These are phyloP conservation scores for Aurelia coerulea DNA, from an alignment of 30 jellyfish, hydroid and myxozoan genomes.

Conservation along the genomic window DNA sequence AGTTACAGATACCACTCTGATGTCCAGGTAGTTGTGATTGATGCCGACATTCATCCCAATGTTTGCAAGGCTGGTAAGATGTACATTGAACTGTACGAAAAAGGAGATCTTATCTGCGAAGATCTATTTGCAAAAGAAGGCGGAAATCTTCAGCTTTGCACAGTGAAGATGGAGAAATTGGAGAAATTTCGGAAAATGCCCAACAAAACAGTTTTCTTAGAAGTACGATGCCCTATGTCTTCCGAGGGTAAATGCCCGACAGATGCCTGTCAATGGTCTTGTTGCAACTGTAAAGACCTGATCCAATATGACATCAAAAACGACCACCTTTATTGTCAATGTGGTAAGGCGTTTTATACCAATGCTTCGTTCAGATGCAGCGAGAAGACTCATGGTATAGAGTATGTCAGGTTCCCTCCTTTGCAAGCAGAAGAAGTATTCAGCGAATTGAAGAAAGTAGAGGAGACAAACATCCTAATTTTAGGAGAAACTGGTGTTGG, in stretches of 20 bases:
- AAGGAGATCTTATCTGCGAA: slow-evolving; percentile 48
- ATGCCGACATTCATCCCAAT: slow-evolving; percentile 24
- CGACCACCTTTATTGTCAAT: slow-evolving; percentile 33
- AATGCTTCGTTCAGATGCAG: slow-evolving; percentile 51
- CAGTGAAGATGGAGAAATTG: slow-evolving; percentile 4
- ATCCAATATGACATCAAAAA: slow-evolving; percentile 45
- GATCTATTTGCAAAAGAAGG: slow-evolving; percentile 62
- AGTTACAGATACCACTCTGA: slow-evolving; percentile 1
- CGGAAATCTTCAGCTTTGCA: slow-evolving; percentile 13
- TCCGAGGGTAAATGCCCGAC: slow-evolving; percentile 29
- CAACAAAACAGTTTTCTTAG: slow-evolving; percentile 34
- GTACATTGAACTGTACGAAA: slow-evolving; percentile 45
- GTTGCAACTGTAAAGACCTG: slow-evolving; percentile 42
- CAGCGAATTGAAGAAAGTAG: slow-evolving; percentile 14
- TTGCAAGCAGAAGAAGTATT: slow-evolving; percentile 1
- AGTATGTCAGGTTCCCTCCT: not conserved
- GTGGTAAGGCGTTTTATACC: slow-evolving; percentile 31
- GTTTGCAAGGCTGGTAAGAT: not conserved
- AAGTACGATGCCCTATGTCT: slow-evolving; percentile 62
- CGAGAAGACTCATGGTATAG: slow-evolving; percentile 44
- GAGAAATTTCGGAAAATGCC: slow-evolving; percentile 22
- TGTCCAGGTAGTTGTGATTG: slow-evolving; percentile 21
- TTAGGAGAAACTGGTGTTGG: slow-evolving; percentile 76
- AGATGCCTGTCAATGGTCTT: slow-evolving; percentile 33
- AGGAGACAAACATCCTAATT: slow-evolving; percentile 48